phyloP scores from a whole-genome alignment of 2,797 vertebrate species.

The Cyclura pinguis region DNA sequence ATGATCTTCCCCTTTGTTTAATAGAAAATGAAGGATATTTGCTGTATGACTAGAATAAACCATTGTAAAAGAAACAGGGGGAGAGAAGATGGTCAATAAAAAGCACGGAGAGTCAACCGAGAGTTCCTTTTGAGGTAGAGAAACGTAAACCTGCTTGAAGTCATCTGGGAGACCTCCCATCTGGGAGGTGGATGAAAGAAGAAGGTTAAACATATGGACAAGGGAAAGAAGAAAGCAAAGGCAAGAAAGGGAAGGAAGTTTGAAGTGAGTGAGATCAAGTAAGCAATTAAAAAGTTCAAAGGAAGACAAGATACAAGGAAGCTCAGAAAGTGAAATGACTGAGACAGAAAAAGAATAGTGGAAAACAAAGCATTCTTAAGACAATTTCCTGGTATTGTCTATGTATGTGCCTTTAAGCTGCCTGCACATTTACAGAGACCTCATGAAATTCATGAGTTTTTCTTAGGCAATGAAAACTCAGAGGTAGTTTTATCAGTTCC shows the following conservation, averaged over 20 bases:
- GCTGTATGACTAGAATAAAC: background rate
- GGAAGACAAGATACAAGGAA: background rate
- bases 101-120: background rate
- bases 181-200: background rate
- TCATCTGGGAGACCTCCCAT: background rate
- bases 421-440: no score
- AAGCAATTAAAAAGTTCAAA: conserved; percentile 6
- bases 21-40: background rate
- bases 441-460: no score
- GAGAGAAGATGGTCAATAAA: background rate
- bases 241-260: background rate
- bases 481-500: no score
- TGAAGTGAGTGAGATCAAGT: background rate
- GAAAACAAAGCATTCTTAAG: background rate
- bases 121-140: background rate
- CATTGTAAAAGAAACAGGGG: background rate
- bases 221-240: background rate
- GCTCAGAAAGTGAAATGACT: background rate
- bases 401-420: no score
- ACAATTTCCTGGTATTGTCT: background rate
- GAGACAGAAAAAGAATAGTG: no score
- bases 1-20: background rate
- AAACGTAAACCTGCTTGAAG: background rate
- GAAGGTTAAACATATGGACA: background rate
- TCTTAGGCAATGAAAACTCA: no score